These are phyloP conservation scores for Lagopus leucura DNA, from an alignment of 2,113 vertebrate genomes.

Conservation along the genomic window DNA sequence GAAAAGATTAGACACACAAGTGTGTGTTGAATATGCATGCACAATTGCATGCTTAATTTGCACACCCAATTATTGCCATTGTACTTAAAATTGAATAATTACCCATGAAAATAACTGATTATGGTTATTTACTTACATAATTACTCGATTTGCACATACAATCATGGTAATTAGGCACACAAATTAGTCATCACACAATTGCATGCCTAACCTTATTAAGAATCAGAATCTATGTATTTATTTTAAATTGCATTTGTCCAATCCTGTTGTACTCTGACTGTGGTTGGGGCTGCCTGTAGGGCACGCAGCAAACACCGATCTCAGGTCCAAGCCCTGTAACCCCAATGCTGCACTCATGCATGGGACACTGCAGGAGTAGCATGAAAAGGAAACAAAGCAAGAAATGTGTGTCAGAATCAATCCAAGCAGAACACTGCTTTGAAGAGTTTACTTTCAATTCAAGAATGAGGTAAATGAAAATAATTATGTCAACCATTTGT, in stretches of 20 bases:
- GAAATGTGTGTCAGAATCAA: background rate
- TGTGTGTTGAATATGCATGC: constrained; percentile 74
- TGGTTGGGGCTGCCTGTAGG: background rate
- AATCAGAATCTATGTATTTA: constrained; percentile 69
- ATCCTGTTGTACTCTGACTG: constrained; percentile 2
- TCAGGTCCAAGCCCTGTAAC: background rate
- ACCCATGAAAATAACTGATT: constrained; percentile 76
- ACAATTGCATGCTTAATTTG: constrained; percentile 78
- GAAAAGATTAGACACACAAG: constrained; percentile 70
- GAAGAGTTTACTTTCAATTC: background rate
- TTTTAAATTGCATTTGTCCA: constrained; percentile 62
- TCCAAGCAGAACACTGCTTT: background rate
- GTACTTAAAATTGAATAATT: constrained; percentile 79
- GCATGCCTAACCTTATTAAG: constrained; percentile 76
- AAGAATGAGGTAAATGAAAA: background rate
- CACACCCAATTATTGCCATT: constrained; percentile 75
- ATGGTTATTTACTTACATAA: constrained; percentile 77
- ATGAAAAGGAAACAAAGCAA: background rate
- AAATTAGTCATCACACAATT: constrained; percentile 78
- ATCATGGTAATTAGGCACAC: constrained; percentile 76
- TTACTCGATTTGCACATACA: constrained; percentile 77
- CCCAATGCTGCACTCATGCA: rapidly evolving
- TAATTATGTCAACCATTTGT: background rate
- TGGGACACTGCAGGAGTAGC: background rate
- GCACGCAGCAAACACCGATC: background rate